Base-by-base conservation (phyloP, 2,888 invertebrate genomes). In the Epinotia bilunana region DNA sequence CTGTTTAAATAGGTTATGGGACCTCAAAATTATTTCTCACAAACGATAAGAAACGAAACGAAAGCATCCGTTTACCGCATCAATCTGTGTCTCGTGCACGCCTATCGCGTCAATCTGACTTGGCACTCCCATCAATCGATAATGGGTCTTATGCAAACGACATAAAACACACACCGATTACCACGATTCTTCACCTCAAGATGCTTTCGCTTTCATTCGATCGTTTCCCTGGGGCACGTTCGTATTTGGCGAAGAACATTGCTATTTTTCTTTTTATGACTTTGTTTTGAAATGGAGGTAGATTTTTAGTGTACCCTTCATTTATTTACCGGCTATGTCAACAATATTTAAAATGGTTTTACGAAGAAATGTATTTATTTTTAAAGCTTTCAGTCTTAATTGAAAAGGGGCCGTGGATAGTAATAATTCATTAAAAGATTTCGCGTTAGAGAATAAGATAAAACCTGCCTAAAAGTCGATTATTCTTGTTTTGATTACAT, bases 71-170 rank as follows among this genome's bases (percentile, higher is more conserved):
- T 74, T 65, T 28, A 63, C 49, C 71, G 23, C 65, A 72, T 76
- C 74, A 74, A 74, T 76, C 76, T 68, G 70, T 20, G 76, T 74
- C 76, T 55, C 20, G 49, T n/a, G 33, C 58, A 68, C 72, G 20
- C 57, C 58, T 69, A 62, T 73, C 67, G n/a, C 62, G 23, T 69
- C 69, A 46, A 20, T 57, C 46, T 62, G 13, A 49, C 33, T 23
- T 28, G 62, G 58, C 74, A 0, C 12, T 18, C 16, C 23, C 49
- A 28, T 67, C 71, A 71, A 65, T 71, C 57, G 61, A 71, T 71
- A 61, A 46, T 55, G 39, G 23, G 28, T 55, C 74, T 71, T 75
- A 75, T 55, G 39, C 23, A 53, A 60, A 61, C 28, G 13, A 65
- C 39, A 55, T 55, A 71, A 55, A 61, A 46, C 65, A 65, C 61